Conservation (phyloP, 2,888 invertebrate species). For the Philhelius pedissequus region DNA sequence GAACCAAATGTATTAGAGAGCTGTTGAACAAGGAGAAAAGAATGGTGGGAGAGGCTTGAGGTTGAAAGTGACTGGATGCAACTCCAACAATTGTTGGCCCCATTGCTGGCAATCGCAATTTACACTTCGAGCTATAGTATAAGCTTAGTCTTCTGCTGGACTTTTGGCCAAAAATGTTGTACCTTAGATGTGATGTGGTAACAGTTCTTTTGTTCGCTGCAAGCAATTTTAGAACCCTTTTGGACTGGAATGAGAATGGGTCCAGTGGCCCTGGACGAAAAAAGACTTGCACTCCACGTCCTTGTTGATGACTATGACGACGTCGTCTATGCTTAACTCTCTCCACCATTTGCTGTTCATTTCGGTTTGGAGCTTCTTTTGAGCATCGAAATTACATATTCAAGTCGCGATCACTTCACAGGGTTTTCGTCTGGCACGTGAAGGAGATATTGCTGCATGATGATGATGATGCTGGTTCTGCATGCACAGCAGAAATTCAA, state of each 20-base stretch:
- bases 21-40: constrained; percentile 10
- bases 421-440: constrained; percentile 68
- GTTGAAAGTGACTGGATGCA: background rate
- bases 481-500: constrained; percentile 67
- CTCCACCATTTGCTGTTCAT: constrained; percentile 30
- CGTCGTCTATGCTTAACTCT: constrained; percentile 41
- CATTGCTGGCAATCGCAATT: constrained; percentile 33
- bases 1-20: constrained; percentile 29
- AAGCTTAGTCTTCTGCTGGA: constrained; percentile 22
- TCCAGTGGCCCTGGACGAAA: constrained; percentile 8
- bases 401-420: constrained; percentile 68
- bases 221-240: background rate
- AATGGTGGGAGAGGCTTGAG: background rate
- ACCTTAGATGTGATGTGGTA: constrained; percentile 53
- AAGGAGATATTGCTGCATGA: constrained; percentile 59
- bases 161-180: constrained; percentile 39
- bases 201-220: constrained; percentile 55
- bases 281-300: constrained; percentile 32
- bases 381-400: constrained; percentile 58
- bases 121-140: constrained; percentile 27
- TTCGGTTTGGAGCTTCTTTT: constrained; percentile 26
- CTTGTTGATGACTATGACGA: constrained; percentile 56
- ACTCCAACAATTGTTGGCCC: constrained; percentile 33
- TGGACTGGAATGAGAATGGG: too few relatives aligned
- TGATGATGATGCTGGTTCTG: constrained; percentile 57